phyloP scores from a whole-genome alignment of 1,140 invertebrate species.

The Heliconius hewitsoni region DNA sequence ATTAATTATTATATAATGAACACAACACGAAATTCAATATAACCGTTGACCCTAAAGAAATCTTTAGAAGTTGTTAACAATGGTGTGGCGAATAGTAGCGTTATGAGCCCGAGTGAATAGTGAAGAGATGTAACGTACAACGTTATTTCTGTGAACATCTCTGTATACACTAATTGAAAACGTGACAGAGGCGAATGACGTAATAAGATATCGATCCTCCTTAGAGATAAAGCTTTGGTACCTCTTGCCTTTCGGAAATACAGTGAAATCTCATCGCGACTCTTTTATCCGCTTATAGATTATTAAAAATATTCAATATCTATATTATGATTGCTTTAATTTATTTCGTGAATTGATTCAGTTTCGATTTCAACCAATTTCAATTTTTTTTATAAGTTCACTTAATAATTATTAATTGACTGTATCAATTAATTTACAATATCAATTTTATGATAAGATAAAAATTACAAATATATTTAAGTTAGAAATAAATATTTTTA shows the following conservation, averaged over 20 bases:
- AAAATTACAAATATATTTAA: too few relatives aligned
- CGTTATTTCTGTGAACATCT: constrained; percentile 41
- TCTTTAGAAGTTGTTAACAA: constrained; percentile 34
- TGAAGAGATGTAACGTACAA: constrained; percentile 46
- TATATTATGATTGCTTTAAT: neutral
- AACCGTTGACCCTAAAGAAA: constrained; percentile 27
- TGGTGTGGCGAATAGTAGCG: constrained; percentile 31
- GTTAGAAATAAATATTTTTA: neutral
- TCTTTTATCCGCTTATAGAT: neutral
- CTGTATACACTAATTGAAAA: constrained; percentile 72
- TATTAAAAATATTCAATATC: neutral
- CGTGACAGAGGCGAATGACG: constrained; percentile 52
- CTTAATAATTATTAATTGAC: too few relatives aligned
- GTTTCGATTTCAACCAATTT: neutral
- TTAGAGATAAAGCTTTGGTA: constrained; percentile 19
- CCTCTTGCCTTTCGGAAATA: neutral
- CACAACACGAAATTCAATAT: constrained; percentile 27
- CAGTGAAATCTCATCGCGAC: neutral
- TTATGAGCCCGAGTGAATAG: constrained; percentile 56
- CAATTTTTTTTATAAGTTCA: too few relatives aligned
- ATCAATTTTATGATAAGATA: too few relatives aligned
- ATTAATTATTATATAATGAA: constrained; percentile 1
- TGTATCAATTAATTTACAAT: too few relatives aligned
- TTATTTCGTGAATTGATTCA: neutral
- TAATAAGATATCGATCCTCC: constrained; percentile 35